Percentiles rank a stretch among this genome's conserved stretches.
phyloP scores from a whole-genome alignment of 1,140 invertebrate genomes.

The Pteromalus puparum region DNA sequence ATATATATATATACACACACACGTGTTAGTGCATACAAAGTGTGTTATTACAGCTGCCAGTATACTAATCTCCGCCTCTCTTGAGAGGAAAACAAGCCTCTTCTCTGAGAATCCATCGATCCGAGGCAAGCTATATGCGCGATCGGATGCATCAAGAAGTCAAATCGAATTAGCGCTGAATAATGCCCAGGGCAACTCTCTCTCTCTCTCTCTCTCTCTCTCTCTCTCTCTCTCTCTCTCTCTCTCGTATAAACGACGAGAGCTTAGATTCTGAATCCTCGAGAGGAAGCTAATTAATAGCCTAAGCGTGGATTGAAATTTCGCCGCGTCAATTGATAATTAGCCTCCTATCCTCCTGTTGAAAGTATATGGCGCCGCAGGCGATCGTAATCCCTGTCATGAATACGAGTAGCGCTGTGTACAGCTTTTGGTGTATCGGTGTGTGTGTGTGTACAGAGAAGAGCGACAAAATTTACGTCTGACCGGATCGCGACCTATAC shows the following conservation, averaged over 20 bases:
- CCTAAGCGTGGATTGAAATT: not conserved
- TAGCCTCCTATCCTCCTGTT: not conserved
- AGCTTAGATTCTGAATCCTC: conserved; percentile 8
- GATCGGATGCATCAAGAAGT: not conserved
- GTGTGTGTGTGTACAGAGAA: no score
- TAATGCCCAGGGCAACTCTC: not conserved
- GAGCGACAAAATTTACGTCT: not conserved
- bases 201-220: no score
- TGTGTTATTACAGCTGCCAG: not conserved
- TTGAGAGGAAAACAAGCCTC: not conserved
- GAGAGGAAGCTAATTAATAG: not conserved
- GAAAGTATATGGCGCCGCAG: not conserved
- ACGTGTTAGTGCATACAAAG: not conserved
- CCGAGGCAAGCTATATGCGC: not conserved
- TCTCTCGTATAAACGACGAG: not conserved
- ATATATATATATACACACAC: no score
- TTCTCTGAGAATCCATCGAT: not conserved
- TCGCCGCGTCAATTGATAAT: not conserved
- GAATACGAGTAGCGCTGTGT: not conserved
- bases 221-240: no score
- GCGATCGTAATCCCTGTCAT: not conserved
- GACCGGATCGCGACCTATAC: not conserved
- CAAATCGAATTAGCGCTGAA: conserved; percentile 24
- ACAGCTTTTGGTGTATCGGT: no score
- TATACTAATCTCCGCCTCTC: not conserved